Percentiles rank a stretch among this genome's conserved stretches.
phyloP scores from a whole-genome alignment of 1,140 invertebrate genomes.

The Augochlora pura region DNA sequence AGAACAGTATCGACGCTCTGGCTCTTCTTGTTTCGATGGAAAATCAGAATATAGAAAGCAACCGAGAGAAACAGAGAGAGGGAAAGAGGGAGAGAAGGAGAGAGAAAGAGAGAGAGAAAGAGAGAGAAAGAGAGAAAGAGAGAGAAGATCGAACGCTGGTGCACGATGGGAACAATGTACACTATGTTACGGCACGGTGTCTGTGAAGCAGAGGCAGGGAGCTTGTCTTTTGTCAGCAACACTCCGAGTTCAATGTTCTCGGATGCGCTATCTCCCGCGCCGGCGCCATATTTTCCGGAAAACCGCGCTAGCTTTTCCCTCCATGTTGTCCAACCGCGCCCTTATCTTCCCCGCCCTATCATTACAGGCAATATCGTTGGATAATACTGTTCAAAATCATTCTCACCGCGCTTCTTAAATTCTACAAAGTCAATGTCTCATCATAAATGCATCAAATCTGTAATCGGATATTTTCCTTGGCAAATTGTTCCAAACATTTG shows the following conservation, averaged over 20 bases:
- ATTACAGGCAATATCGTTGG: too few species aligned
- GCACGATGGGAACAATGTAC: slow-evolving; percentile 3
- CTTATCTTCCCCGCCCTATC: too few species aligned
- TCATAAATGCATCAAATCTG: too few species aligned
- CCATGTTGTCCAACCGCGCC: too few species aligned
- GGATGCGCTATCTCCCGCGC: slow-evolving; percentile 49
- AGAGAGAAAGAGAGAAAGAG: not conserved
- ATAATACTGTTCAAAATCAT: too few species aligned
- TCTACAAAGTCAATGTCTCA: too few species aligned
- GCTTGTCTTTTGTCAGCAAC: slow-evolving; percentile 72
- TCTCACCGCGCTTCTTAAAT: too few species aligned
- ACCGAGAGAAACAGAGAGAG: too few species aligned
- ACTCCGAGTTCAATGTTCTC: slow-evolving; percentile 78
- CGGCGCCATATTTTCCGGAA: not conserved
- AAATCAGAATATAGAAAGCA: slow-evolving; percentile 39
- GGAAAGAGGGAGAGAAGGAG: not conserved
- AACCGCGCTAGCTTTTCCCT: not conserved
- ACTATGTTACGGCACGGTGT: not conserved
- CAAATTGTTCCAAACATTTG: too few species aligned
- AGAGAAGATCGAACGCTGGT: not conserved
- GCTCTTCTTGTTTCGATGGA: slow-evolving; percentile 21
- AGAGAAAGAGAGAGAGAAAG: not conserved
- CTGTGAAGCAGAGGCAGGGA: slow-evolving; percentile 12
- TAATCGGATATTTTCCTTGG: too few species aligned
- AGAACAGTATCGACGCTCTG: slow-evolving; percentile 5